Base-by-base conservation (phyloP, 2,797 vertebrate genomes). In the Hydrolagus colliei region DNA sequence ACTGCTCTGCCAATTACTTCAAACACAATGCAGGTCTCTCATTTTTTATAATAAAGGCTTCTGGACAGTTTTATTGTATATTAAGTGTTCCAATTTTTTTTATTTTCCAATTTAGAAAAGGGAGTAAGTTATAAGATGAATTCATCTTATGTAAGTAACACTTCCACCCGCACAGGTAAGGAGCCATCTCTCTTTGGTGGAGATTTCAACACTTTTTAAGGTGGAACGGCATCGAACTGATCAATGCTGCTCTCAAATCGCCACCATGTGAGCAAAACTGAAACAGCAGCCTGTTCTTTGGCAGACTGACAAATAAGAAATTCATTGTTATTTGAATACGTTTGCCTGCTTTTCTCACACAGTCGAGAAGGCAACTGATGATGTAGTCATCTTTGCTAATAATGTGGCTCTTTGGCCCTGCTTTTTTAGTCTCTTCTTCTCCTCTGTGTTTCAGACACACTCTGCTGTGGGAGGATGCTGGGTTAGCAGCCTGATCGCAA, bases 41-140 rank as follows among this genome's bases (percentile, higher is more conserved):
- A 32, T 80, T 65, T 65, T 80, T 78, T 65, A 65, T 16, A 32
- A 65, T 18, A 80, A 80, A 65, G 78, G 62, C 13, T 32, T 8
- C 59, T 65, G 78, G 78, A 32, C 62, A 80, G 78, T 65, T 80
- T 65, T 65, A 80, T 80, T 80, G 22, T 16, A 80, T 65, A 80
- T 80, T 67, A 80, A 80, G 61, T 80, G 78, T 65, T 80, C 61
- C 13, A 80, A 80, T 32, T 32, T 77, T 77, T 65, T 32, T 12
- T 22, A n/a, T 20, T 78, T n/a, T n/a, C 76, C 62, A 65, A 80
- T 8, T 32, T 65, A 4, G 13, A 80, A 27, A 62, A 62, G 13
- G 12, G 65, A 14, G 32, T 32, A 32, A 20, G 18, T 13, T 65
- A 32, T 12, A 63, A 80, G n/a, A 80, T 22, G 59, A 80, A 80